Percentiles rank a stretch among this genome's conserved stretches.
These are phyloP conservation scores for Cryptotis parvus DNA, from an alignment of 2,113 vertebrate genomes.

Conservation along the genomic window DNA sequence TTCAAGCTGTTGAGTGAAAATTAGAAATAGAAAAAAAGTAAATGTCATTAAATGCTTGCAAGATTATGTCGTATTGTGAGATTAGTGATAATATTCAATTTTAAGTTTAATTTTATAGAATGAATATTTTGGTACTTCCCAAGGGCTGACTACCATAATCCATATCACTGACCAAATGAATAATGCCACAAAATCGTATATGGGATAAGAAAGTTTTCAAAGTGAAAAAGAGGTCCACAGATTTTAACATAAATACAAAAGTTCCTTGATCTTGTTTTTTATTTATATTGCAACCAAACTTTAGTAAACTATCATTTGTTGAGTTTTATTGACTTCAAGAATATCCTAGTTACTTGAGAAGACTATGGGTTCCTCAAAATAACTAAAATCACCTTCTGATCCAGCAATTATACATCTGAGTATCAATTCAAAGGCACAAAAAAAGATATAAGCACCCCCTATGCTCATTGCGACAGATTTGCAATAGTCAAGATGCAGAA, in stretches of 20 bases:
- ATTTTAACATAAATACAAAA: slow-evolving; percentile 29
- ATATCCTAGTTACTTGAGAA: slow-evolving; percentile 17
- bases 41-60: neutral
- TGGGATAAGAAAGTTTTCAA: slow-evolving; percentile 9
- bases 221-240: neutral
- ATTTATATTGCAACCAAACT: neutral
- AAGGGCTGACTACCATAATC: slow-evolving; percentile 10
- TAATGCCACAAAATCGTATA: neutral
- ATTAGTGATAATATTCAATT: neutral
- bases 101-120: neutral
- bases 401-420: neutral
- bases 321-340: neutral
- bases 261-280: neutral
- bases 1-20: slow-evolving; percentile 1
- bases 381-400: neutral
- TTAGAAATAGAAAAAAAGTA: slow-evolving; percentile 14
- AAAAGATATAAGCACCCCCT: neutral
- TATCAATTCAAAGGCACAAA: neutral
- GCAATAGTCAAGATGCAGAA: neutral
- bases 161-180: slow-evolving; percentile 36
- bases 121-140: neutral
- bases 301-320: slow-evolving; percentile 13
- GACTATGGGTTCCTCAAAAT: neutral
- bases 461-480: neutral
- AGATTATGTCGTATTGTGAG: neutral